Conservation (phyloP, 2,113 vertebrate genomes). For the Prinia subflava region DNA sequence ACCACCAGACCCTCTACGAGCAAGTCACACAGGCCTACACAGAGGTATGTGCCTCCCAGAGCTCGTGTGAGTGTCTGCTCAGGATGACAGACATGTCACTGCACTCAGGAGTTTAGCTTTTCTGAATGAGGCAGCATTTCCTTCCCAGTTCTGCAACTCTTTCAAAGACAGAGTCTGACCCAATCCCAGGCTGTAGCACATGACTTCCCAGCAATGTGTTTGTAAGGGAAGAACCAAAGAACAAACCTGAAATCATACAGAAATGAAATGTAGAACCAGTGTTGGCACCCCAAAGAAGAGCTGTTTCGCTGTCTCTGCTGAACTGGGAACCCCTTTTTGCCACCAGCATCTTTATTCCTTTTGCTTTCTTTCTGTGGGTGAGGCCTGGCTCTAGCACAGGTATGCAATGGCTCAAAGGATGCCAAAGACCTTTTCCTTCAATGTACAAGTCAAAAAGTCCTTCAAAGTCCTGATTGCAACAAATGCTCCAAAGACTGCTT, state of each 20-base stretch:
- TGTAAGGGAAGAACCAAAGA: not conserved
- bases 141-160: not conserved
- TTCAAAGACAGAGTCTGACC: not conserved
- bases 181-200: not conserved
- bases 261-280: not conserved
- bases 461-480: not conserved
- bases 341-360: not conserved
- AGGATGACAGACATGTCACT: not conserved
- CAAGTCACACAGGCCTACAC: constrained; percentile 98
- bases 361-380: not conserved
- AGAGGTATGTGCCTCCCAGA: constrained; percentile 78
- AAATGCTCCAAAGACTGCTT: not conserved
- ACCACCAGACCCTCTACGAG: constrained; percentile 95
- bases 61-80: not conserved
- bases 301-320: not conserved
- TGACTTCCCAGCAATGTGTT: not conserved
- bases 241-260: not conserved
- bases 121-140: not conserved
- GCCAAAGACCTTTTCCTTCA: not conserved
- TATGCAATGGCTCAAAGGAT: not conserved
- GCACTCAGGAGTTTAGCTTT: not conserved
- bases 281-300: not conserved
- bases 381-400: not conserved
- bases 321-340: not conserved
- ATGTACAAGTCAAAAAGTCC: not conserved